Evolutionary conservation across 2,113 vertebrate species (phyloP).

Genomic region (Vicugna pacos): DNA sequence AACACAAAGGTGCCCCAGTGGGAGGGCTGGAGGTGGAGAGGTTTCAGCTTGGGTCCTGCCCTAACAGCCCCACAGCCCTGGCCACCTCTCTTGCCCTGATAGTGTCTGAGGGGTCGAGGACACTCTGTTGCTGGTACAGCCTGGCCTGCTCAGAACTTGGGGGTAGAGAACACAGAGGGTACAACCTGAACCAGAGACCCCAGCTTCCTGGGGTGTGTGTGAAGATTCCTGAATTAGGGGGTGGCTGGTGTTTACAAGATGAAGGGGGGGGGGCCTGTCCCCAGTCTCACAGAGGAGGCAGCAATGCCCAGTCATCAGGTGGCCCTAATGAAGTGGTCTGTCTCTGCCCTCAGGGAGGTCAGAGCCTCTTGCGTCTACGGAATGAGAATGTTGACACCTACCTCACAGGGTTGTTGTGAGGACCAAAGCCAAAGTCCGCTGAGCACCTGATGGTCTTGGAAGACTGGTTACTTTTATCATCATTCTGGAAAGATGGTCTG

Average conservation of each 20-base stretch:
- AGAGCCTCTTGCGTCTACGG: background rate
- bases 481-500: background rate
- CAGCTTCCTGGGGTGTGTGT: background rate
- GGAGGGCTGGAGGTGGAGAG: background rate
- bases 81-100: background rate
- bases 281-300: background rate
- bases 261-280: background rate
- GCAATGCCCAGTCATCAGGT: fast-evolving
- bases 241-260: background rate
- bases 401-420: slow-evolving; percentile 12
- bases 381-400: background rate
- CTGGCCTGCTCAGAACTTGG: background rate
- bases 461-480: background rate
- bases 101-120: background rate
- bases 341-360: background rate
- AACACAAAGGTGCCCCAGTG: background rate
- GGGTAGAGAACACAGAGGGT: background rate
- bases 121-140: background rate
- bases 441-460: background rate
- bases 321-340: background rate
- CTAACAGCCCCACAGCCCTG: background rate
- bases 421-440: background rate
- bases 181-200: background rate
- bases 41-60: background rate
- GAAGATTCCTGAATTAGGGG: background rate